Evolutionary conservation across 2,888 invertebrate species (phyloP).

Genomic region (Drosophila phalerata): DNA sequence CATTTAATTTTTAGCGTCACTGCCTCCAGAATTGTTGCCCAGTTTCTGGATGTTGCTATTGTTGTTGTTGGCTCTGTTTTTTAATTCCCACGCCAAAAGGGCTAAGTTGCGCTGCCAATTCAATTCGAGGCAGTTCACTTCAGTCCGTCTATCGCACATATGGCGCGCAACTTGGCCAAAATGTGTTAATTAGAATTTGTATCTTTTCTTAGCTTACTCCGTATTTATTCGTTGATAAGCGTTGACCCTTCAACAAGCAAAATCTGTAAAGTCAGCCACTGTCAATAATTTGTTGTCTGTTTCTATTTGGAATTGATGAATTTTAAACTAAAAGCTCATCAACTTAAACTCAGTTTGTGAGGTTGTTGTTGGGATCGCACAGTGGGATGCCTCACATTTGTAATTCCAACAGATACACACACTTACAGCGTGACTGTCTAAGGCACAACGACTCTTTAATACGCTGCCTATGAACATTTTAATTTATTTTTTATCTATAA

Average conservation of each 20-base stretch:
- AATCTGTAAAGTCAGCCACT: constrained; percentile 51
- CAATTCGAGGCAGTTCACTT: constrained; percentile 26
- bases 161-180: constrained; percentile 63
- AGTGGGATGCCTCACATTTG: constrained; percentile 45
- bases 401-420: constrained; percentile 9
- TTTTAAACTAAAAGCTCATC: constrained; percentile 13
- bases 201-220: constrained; percentile 19
- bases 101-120: constrained; percentile 42
- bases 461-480: constrained; percentile 7
- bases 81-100: constrained; percentile 72
- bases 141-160: constrained; percentile 67
- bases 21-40: constrained; percentile 69
- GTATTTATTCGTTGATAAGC: not conserved
- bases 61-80: constrained; percentile 31
- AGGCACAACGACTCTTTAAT: constrained; percentile 5
- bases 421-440: not conserved
- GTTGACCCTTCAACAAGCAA: constrained; percentile 6
- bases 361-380: constrained; percentile 32
- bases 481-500: not conserved
- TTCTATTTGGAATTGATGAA: constrained; percentile 45
- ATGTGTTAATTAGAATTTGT: constrained; percentile 77
- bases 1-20: constrained; percentile 78
- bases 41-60: constrained; percentile 11
- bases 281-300: constrained; percentile 52
- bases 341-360: not conserved